A percentile compares a stretch with the other conserved stretches of the same genome.
phyloP scores from a whole-genome alignment of 2,797 vertebrate species.

The Argyrosomus regius region DNA sequence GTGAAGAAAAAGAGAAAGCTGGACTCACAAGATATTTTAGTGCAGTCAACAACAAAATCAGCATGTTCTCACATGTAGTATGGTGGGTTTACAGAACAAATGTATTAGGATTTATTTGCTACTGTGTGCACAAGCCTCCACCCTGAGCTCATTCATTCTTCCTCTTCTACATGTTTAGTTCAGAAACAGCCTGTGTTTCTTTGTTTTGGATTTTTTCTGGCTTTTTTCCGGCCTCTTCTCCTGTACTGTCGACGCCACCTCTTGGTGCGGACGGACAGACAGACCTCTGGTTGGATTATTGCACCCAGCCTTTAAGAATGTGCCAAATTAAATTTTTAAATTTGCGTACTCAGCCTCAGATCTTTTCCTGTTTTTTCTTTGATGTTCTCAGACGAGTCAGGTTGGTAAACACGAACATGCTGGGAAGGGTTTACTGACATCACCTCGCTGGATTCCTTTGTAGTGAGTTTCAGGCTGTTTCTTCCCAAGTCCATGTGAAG shows the following conservation, averaged over 20 bases:
- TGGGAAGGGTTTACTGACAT: neutral
- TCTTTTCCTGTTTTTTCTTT: neutral
- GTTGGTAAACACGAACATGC: neutral
- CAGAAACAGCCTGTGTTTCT: neutral
- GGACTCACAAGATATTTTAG: neutral
- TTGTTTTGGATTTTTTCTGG: neutral
- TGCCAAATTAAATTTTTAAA: neutral
- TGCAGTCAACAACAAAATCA: slow-evolving; percentile 3
- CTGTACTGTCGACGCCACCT: neutral
- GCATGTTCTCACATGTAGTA: neutral
- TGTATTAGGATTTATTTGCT: neutral
- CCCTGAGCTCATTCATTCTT: neutral
- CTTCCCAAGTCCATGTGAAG: neutral
- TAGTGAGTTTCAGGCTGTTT: neutral
- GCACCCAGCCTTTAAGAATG: neutral
- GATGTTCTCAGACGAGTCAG: neutral
- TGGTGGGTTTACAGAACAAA: neutral
- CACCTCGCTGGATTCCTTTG: neutral
- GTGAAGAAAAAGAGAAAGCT: slow-evolving; percentile 29
- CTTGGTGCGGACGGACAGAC: neutral
- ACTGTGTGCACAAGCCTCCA: neutral
- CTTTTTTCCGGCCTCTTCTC: neutral
- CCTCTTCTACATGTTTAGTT: neutral
- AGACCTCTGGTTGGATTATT: neutral
- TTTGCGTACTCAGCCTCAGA: neutral